These are phyloP conservation scores for Melinaea marsaeus DNA, from an alignment of 2,888 invertebrate genomes.

Conservation along the genomic window DNA sequence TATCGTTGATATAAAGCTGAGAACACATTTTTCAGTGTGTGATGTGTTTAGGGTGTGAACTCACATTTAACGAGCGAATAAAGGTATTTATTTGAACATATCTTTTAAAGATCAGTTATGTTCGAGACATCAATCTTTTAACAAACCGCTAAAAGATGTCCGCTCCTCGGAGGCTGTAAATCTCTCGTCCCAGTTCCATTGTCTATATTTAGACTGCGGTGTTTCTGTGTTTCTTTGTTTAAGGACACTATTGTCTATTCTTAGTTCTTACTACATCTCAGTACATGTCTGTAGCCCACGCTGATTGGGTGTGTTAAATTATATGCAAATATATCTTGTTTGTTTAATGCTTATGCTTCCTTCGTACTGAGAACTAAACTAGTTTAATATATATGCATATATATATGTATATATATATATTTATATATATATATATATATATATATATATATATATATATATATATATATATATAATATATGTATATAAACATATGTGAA, in stretches of 20 bases:
- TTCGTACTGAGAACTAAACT: too few relatives aligned
- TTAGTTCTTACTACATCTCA: conserved; percentile 19
- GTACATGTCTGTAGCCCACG: conserved; percentile 18
- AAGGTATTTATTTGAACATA: too few relatives aligned
- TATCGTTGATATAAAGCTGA: not conserved
- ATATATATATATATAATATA: too few relatives aligned
- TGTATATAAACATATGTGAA: too few relatives aligned
- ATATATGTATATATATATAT: too few relatives aligned
- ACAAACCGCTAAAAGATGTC: conserved; percentile 19
- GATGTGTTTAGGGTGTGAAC: not conserved
- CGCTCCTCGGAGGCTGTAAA: conserved; percentile 26
- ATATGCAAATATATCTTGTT: not conserved
- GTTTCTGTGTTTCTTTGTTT: conserved; percentile 28
- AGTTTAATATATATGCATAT: too few relatives aligned
- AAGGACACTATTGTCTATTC: conserved; percentile 29
- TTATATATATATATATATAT: too few relatives aligned
- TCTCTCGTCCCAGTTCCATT: conserved; percentile 29
- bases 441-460: too few relatives aligned
- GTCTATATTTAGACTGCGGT: conserved; percentile 30
- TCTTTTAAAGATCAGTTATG: too few relatives aligned
- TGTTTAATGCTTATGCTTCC: too few relatives aligned
- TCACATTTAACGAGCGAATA: too few relatives aligned
- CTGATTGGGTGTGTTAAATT: conserved; percentile 19
- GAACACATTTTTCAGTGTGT: not conserved
- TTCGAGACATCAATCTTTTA: conserved; percentile 1